Evolutionary conservation across 2,888 invertebrate species (phyloP).

Genomic region (Trachelus troglodyta): DNA sequence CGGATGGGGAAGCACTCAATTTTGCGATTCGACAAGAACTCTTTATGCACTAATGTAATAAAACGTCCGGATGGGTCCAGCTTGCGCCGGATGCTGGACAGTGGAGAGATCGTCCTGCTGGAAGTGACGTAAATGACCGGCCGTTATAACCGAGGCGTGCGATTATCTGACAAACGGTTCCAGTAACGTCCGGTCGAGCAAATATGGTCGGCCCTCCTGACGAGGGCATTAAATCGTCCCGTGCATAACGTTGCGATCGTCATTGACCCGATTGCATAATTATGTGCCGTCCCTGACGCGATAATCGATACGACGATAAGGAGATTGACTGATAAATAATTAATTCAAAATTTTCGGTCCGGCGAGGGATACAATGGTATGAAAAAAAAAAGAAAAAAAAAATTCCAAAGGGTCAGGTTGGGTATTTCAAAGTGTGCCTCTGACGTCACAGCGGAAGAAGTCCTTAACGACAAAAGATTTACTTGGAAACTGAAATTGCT

Average conservation of each 20-base stretch:
- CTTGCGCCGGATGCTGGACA: background rate
- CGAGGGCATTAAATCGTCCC: background rate
- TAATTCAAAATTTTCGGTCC: background rate
- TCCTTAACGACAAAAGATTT: background rate
- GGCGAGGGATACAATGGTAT: too few relatives aligned
- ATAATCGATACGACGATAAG: background rate
- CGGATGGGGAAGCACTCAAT: slow-evolving; percentile 4
- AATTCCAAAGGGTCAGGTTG: background rate
- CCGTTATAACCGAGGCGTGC: background rate
- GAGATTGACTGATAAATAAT: background rate
- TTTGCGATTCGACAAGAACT: background rate
- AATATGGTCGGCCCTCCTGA: background rate
- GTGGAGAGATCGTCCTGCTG: background rate
- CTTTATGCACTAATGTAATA: background rate
- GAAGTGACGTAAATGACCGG: background rate
- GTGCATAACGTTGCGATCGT: background rate
- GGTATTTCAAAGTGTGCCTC: background rate
- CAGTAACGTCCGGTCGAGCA: background rate
- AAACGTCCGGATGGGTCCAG: background rate
- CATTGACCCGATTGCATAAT: background rate
- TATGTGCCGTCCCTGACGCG: background rate
- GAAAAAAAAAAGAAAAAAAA: background rate
- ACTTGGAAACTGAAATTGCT: background rate
- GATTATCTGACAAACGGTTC: background rate
- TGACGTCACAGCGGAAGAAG: background rate